A percentile compares a stretch with the other conserved stretches of the same genome.
phyloP scores from a whole-genome alignment of 2,888 invertebrate genomes.

The Muschampia plurimacula region DNA sequence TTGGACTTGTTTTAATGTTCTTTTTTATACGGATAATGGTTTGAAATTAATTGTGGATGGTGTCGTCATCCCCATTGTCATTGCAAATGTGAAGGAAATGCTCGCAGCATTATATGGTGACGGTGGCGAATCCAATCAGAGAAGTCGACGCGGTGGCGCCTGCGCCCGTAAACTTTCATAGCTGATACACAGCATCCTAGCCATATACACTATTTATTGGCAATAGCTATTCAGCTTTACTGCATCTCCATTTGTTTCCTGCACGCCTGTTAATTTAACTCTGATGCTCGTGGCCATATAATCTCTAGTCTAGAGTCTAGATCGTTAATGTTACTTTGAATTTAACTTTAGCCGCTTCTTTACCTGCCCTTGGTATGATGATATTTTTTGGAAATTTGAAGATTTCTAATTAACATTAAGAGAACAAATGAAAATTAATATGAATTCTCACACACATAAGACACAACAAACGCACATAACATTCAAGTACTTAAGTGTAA shows the following conservation, averaged over 20 bases:
- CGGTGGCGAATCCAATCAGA: constrained; percentile 67
- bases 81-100: constrained; percentile 69
- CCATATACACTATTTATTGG: constrained; percentile 28
- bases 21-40: too few species aligned
- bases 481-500: not conserved
- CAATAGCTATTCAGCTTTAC: constrained; percentile 25
- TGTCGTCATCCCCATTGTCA: constrained; percentile 57
- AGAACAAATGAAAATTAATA: too few species aligned
- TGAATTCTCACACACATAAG: too few species aligned
- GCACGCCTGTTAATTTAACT: constrained; percentile 25
- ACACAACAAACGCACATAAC: too few species aligned
- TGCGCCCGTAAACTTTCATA: constrained; percentile 76
- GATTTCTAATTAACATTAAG: too few species aligned
- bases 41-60: too few species aligned
- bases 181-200: constrained; percentile 54
- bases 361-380: too few species aligned
- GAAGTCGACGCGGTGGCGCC: constrained; percentile 71
- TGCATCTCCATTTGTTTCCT: constrained; percentile 45
- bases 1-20: too few species aligned
- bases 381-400: too few species aligned
- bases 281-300: not conserved
- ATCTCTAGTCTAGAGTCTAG: not conserved
- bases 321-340: not conserved
- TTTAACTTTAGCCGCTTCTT: too few species aligned
- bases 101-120: constrained; percentile 45